Evolutionary conservation across 2,888 invertebrate species (phyloP), one percentile per base, ranked within the genome.

Genomic region (Drosophila maculinotata): DNA sequence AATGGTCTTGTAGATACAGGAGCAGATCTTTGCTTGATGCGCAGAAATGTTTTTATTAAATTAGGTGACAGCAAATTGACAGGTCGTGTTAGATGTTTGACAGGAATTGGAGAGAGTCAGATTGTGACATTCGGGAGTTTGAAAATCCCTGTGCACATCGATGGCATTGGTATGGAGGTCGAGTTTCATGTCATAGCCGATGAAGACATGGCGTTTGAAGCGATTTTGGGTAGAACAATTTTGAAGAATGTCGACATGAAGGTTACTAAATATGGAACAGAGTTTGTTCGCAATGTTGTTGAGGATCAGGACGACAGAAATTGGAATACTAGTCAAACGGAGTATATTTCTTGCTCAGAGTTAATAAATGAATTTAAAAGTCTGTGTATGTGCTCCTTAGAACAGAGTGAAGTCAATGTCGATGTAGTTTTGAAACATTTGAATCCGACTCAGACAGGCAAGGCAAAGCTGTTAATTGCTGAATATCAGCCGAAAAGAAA

Each of bases 61-160:
- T 2, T 26, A 5, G 35, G 6, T 17, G 35, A 2, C 4, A 20
- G 4, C 10, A 14, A 9, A 14, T 31, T 25, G 20, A 15, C 52
- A 31, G 41, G 31, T 14, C 14, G 5, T 9, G 26, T 4, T n/a
- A 44, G 36, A n/a, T 35, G 20, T 12, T 41, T 35, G 5, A 42
- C 20, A 20, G 49, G 30, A 8, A 30, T 52, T 14, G 39, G 31
- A 1, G 41, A 52, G 14, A 41, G 25, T 8, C 10, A 25, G 10
- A 25, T 41, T 9, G n/a, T 33, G 7, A 33, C n/a, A 9, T 31
- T 52, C 23, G 39, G 41, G 1, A 41, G 31, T n/a, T n/a, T n/a
- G n/a, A n/a, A n/a, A n/a, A n/a, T n/a, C n/a, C n/a, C n/a, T n/a
- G n/a, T n/a, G n/a, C n/a, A n/a, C n/a, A n/a, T n/a, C n/a, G n/a